Evolutionary conservation across 2,797 vertebrate genomes (phyloP).

Genomic region (Hephaestus fuliginosus): DNA sequence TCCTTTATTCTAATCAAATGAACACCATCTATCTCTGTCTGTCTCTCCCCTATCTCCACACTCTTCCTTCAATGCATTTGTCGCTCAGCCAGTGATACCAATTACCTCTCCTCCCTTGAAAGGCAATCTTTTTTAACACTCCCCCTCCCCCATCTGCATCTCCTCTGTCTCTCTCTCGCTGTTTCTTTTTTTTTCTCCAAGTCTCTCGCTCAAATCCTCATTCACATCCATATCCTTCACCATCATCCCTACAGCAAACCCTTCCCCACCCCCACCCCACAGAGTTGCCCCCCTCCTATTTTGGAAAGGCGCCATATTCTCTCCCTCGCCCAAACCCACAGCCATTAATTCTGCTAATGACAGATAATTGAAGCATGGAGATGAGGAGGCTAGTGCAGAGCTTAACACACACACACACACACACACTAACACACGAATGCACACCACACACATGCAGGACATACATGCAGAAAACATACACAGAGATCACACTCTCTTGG

Average conservation of each 20-base stretch:
- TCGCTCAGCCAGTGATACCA: constrained; percentile 39
- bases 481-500: constrained; percentile 39
- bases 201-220: constrained; percentile 33
- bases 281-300: constrained; percentile 45
- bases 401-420: not conserved
- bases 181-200: not conserved
- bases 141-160: constrained; percentile 33
- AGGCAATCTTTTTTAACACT: constrained; percentile 29
- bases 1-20: constrained; percentile 38
- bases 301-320: constrained; percentile 67
- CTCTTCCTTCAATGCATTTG: constrained; percentile 35
- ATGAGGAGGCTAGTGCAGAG: constrained; percentile 55
- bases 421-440: constrained; percentile 17
- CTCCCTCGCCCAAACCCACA: constrained; percentile 65
- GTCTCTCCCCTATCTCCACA: constrained; percentile 36
- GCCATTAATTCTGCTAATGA: constrained; percentile 82
- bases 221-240: constrained; percentile 37
- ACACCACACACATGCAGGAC: constrained; percentile 17
- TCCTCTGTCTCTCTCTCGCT: constrained; percentile 1
- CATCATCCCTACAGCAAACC: constrained; percentile 13
- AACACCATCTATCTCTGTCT: constrained; percentile 34
- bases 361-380: constrained; percentile 81
- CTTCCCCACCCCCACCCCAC: not conserved
- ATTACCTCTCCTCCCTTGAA: constrained; percentile 35
- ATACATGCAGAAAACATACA: constrained; percentile 15